Percentiles rank a stretch among this genome's conserved stretches.
phyloP scores from a whole-genome alignment of 2,797 vertebrate genomes.

The Semaprochilodus insignis region DNA sequence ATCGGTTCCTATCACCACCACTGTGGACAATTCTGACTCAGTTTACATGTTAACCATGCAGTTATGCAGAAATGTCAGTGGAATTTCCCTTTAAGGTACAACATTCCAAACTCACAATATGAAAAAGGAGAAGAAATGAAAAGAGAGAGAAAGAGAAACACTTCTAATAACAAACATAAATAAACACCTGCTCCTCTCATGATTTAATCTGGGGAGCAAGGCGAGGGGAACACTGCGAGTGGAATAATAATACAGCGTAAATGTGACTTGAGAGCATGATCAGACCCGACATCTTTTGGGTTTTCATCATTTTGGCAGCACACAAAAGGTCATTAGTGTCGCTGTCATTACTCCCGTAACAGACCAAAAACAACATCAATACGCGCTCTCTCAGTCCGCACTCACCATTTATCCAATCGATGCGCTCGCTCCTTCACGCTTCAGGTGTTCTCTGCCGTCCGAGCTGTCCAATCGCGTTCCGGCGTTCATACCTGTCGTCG shows the following conservation, averaged over 20 bases:
- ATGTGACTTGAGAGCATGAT: background rate
- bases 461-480: conserved; percentile 12
- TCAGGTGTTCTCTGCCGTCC: background rate
- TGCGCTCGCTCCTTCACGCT: background rate
- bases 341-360: background rate
- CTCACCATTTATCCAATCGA: conserved; percentile 36
- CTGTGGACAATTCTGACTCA: no score
- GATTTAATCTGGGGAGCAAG: no score
- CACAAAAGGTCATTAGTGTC: conserved; percentile 37
- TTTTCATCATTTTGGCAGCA: background rate
- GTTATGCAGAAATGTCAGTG: no score
- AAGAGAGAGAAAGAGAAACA: background rate
- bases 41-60: no score
- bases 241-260: background rate
- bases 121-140: no score
- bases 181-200: conserved; percentile 9
- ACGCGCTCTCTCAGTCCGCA: background rate
- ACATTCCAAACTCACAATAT: background rate
- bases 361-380: background rate
- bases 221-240: background rate
- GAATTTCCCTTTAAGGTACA: no score
- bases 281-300: background rate
- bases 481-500: conserved; percentile 14
- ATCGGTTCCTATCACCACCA: no score
- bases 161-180: background rate